Base-by-base conservation (phyloP, 2,113 vertebrate genomes). In the Phasianus colchicus region DNA sequence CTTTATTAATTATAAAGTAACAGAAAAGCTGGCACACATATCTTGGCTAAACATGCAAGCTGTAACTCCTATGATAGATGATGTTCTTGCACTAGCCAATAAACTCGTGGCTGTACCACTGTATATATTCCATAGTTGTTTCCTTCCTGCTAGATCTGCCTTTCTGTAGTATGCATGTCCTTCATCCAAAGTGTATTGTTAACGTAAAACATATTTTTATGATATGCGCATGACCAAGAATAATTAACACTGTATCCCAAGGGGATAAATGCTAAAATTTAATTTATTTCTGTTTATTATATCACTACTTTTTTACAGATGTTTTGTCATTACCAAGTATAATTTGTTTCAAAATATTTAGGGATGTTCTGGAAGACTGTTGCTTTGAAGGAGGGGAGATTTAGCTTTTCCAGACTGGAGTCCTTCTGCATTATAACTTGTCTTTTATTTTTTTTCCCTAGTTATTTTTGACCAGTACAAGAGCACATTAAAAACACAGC, bases 1-100 rank as follows among this genome's bases (percentile, higher is more conserved):
- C 48, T 90, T 86, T 93, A 50, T 82, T 90, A 84, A 86, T 92
- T 88, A 92, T 34, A 88, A 77, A 79, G 43, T 27, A 83, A 45
- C 18, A 86, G 81, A 90, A 81, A 43, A 88, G 40, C 57, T 93
- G 70, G 70, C 70, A 88, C 25, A 84, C 86, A 29, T 54, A 19
- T 34, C 54, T 90, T 94, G 90, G 81, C 70, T 57, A 43, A 85
- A 47, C 13, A 47, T 50, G 29, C 25, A 16, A 34, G 54, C n/a
- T 72, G 9, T 72, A 65, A 78, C 22, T 73, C 66, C 89, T 90
- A 11, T 90, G 54, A 89, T 24, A 65, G 36, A 89, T 50, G 9
- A 40, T 36, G 19, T 60, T 93, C 34, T 83, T 83, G 32, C 42
- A 22, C 50, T 48, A 48, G 60, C 65, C 65, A 72, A 57, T 54